A percentile compares a stretch with the other conserved stretches of the same genome.
These are phyloP conservation scores for Semotilus atromaculatus DNA, from an alignment of 2,797 vertebrate genomes.

Conservation along the genomic window DNA sequence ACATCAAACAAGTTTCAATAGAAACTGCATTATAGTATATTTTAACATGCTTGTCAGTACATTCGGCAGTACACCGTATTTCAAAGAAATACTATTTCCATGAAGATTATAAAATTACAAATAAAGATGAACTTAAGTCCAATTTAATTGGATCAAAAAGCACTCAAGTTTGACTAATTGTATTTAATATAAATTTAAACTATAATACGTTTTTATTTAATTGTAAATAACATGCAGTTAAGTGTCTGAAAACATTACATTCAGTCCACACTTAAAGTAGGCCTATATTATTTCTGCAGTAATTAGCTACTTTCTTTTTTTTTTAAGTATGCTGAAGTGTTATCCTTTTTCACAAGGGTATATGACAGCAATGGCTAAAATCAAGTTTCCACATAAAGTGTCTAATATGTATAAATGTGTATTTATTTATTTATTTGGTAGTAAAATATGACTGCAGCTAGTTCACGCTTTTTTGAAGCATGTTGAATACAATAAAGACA, in stretches of 20 bases:
- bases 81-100: neutral
- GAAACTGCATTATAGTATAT: neutral
- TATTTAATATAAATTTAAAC: neutral
- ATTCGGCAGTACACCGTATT: neutral
- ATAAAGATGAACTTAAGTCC: no score
- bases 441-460: neutral
- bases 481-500: neutral
- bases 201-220: neutral
- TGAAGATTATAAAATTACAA: neutral
- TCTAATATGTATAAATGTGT: no score
- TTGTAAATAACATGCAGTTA: no score
- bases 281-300: neutral
- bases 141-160: neutral
- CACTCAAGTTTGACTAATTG: neutral
- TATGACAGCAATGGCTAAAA: neutral
- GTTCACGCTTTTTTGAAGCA: neutral
- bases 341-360: neutral
- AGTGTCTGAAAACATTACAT: neutral
- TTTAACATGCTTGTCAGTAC: neutral
- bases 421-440: no score
- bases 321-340: neutral
- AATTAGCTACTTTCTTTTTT: neutral
- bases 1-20: neutral
- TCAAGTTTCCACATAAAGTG: neutral
- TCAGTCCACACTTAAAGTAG: neutral